Conservation (phyloP, 2,797 vertebrate species). For the Urocyon cinereoargenteus region DNA sequence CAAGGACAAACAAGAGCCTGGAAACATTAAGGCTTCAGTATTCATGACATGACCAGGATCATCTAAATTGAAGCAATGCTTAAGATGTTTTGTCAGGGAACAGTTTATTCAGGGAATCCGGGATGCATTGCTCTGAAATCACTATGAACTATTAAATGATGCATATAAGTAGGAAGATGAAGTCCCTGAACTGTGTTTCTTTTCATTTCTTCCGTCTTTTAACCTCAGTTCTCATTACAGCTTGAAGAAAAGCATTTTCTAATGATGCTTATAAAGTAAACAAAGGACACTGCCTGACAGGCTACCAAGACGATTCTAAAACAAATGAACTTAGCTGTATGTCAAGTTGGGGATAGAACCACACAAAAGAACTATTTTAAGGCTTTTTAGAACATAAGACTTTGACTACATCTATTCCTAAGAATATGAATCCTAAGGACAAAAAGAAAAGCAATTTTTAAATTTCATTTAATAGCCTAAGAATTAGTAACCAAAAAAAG, state of each 20-base stretch:
- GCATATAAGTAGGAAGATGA: background rate
- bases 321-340: constrained; percentile 3
- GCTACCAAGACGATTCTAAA: constrained; percentile 17
- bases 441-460: constrained; percentile 36
- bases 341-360: background rate
- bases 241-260: constrained; percentile 58
- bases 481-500: background rate
- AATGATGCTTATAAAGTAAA: constrained; percentile 50
- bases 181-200: background rate
- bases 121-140: constrained; percentile 55
- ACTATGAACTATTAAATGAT: constrained; percentile 20
- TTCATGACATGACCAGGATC: constrained; percentile 43
- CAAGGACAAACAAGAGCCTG: constrained; percentile 54
- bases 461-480: constrained; percentile 4
- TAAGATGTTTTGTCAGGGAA: constrained; percentile 60
- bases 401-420: constrained; percentile 44
- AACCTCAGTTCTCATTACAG: constrained; percentile 50
- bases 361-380: constrained; percentile 27
- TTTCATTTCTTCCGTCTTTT: constrained; percentile 37
- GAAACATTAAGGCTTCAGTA: background rate
- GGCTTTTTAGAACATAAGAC: background rate
- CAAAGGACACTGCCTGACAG: constrained; percentile 25
- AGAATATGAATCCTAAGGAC: background rate
- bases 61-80: constrained; percentile 62
- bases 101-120: constrained; percentile 50